Evolutionary conservation across 2,113 vertebrate genomes (phyloP), one percentile per base, ranked within the genome.

Genomic region (Prinia subflava): DNA sequence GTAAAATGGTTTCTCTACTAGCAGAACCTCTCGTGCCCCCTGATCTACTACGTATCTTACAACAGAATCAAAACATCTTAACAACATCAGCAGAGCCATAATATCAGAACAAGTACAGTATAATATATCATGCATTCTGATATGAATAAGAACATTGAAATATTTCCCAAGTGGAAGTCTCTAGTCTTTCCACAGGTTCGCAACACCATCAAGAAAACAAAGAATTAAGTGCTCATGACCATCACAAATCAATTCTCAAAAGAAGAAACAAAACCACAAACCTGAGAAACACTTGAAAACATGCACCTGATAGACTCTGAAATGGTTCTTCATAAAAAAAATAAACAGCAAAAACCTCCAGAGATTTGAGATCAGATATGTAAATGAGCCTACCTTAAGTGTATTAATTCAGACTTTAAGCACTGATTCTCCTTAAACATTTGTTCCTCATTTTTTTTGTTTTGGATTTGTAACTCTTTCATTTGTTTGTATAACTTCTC

Each of bases 401-500:
- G 90, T 28, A 89, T 79, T 83, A 99, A 96, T 93, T 99, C 98
- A 41, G 96, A 97, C 77, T 97, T 98, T 95, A 99, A 98, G 83
- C 91, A 95, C 77, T 99, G 98, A 97, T 99, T 99, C 94, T 99
- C 99, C 71, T 97, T 97, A 92, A 99, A 99, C 99, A 99, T 99
- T 91, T n/a, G 97, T 50, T 99, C 99, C 83, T 99, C 98, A 0
- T 98, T 99, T 95, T 97, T 98, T 95, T 98, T 99, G 89, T 97
- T 99, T 95, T 98, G 92, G 23, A 97, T 96, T 95, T 99, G 98
- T 74, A 99, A 98, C 30, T 98, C 97, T 97, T 99, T 99, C 87
- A 99, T 97, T 97, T 99, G 98, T 68, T 97, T 96, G 96, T 98
- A 99, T 15, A 99, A 96, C 89, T 95, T 98, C 98, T 99, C 99